Evolutionary conservation across 2,113 vertebrate species (phyloP).

Genomic region (Rhynchopsitta pachyrhyncha): DNA sequence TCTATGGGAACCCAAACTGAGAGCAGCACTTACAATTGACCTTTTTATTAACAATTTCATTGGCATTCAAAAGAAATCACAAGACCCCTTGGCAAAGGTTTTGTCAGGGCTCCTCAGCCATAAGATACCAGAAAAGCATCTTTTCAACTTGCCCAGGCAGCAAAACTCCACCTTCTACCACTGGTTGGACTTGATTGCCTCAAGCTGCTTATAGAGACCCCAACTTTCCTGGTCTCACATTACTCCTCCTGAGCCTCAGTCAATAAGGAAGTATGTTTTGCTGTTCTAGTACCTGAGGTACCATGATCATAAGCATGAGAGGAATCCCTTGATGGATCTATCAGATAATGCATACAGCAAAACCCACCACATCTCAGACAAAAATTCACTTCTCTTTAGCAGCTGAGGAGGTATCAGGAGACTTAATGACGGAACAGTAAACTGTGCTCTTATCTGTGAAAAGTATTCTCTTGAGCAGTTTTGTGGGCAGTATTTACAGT

Average conservation of each 20-base stretch:
- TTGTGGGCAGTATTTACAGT: background rate
- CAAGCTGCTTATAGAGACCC: background rate
- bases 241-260: background rate
- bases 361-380: background rate
- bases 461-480: background rate
- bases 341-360: background rate
- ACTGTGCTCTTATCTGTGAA: background rate
- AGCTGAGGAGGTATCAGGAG: background rate
- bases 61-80: background rate
- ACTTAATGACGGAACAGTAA: background rate
- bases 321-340: background rate
- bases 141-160: background rate
- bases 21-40: background rate
- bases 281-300: background rate
- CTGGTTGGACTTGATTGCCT: fast-evolving
- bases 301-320: background rate
- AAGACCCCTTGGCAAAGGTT: background rate
- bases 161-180: background rate
- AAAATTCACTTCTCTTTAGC: background rate
- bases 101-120: background rate
- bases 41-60: background rate
- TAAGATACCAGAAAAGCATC: background rate
- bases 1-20: constrained; percentile 20
- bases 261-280: background rate
- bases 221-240: fast-evolving